Percentiles rank a stretch among this genome's conserved stretches.
These are phyloP conservation scores for Globia sparganii DNA, from an alignment of 2,888 invertebrate species.

Conservation along the genomic window DNA sequence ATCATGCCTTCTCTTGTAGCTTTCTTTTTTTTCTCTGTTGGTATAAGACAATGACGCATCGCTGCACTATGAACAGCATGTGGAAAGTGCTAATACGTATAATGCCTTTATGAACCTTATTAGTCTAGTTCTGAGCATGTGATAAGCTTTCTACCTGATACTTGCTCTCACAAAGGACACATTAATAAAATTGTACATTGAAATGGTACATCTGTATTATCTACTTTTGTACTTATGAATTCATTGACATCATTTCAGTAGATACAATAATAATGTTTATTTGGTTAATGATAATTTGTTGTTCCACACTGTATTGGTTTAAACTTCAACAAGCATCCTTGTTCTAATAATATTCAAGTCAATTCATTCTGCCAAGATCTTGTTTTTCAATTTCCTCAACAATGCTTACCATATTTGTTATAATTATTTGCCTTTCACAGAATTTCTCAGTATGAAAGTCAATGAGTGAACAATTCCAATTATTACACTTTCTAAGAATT, in stretches of 20 bases:
- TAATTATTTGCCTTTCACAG: slow-evolving; percentile 24
- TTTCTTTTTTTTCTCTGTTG: slow-evolving; percentile 76
- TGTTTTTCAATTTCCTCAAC: slow-evolving; percentile 6
- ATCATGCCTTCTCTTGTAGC: slow-evolving; percentile 66
- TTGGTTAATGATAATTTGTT: slow-evolving; percentile 11
- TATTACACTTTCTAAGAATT: slow-evolving; percentile 63
- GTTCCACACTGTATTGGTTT: slow-evolving; percentile 4
- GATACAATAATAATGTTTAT: slow-evolving; percentile 17
- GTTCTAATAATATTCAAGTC: slow-evolving; percentile 49
- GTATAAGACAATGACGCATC: slow-evolving; percentile 83
- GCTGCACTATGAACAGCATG: slow-evolving; percentile 67
- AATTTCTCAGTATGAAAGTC: slow-evolving; percentile 52
- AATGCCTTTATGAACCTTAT: slow-evolving; percentile 43
- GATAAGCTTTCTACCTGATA: slow-evolving; percentile 54
- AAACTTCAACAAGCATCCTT: slow-evolving; percentile 10
- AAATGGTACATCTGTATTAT: slow-evolving; percentile 44
- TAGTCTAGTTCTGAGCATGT: slow-evolving; percentile 54
- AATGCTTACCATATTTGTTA: slow-evolving; percentile 21
- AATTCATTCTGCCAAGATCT: slow-evolving; percentile 22
- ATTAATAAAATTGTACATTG: slow-evolving; percentile 33
- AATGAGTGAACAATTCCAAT: slow-evolving; percentile 47
- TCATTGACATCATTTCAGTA: slow-evolving; percentile 49
- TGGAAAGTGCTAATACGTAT: slow-evolving; percentile 57
- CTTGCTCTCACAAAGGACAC: slow-evolving; percentile 55
- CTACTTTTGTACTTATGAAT: slow-evolving; percentile 41